These are phyloP conservation scores for Rhingia rostrata DNA, from an alignment of 2,888 invertebrate species.

Conservation along the genomic window DNA sequence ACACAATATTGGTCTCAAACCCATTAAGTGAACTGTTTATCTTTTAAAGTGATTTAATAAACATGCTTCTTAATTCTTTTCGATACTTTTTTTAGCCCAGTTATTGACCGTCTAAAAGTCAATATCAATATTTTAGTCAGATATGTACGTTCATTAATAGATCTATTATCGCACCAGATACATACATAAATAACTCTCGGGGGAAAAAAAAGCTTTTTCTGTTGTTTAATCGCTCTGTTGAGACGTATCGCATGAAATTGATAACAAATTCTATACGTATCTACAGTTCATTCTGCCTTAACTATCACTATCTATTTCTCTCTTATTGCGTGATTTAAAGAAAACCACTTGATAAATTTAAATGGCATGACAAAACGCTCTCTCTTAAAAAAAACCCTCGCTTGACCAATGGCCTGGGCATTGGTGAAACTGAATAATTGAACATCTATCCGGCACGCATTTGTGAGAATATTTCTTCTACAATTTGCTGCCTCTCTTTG, in stretches of 20 bases:
- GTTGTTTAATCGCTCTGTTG: slow-evolving; percentile 4
- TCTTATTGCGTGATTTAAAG: not conserved
- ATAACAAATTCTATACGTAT: slow-evolving; percentile 7
- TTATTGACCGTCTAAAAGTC: slow-evolving; percentile 34
- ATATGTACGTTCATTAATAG: slow-evolving; percentile 23
- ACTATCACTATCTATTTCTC: not conserved
- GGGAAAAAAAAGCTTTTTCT: slow-evolving; percentile 15
- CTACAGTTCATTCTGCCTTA: not conserved
- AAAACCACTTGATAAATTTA: not conserved
- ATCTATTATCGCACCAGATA: slow-evolving; percentile 31
- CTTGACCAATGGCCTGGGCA: not conserved
- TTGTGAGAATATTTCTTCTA: slow-evolving; percentile 2
- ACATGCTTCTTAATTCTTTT: slow-evolving; percentile 1
- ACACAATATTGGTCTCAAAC: too few species aligned
- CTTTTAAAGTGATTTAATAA: slow-evolving; percentile 20
- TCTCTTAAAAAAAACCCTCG: not conserved
- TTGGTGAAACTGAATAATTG: not conserved
- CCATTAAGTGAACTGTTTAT: slow-evolving; percentile 1
- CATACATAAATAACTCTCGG: not conserved
- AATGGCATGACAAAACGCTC: not conserved
- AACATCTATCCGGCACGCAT: not conserved
- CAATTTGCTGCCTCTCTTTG: slow-evolving; percentile 35
- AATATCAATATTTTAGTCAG: slow-evolving; percentile 46
- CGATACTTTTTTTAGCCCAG: slow-evolving; percentile 35
- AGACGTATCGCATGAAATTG: slow-evolving; percentile 7